phyloP scores from a whole-genome alignment of 1,140 invertebrate genomes.

The Melitaea cinxia region DNA sequence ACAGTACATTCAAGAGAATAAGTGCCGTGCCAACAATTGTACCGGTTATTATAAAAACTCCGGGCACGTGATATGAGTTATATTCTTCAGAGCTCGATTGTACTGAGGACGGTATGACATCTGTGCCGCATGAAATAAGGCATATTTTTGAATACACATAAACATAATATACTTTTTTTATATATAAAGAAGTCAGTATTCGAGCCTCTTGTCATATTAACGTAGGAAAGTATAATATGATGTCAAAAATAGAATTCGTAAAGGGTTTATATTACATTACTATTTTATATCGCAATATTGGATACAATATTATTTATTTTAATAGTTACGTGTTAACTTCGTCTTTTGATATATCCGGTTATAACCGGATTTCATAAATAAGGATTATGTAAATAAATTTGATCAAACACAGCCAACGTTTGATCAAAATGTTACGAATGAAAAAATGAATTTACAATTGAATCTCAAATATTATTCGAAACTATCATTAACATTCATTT shows the following conservation, averaged over 20 bases:
- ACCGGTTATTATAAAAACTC: conserved; percentile 79
- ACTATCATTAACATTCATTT: conserved; percentile 24
- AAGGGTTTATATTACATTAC: neutral
- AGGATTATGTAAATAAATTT: neutral
- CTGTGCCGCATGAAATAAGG: conserved; percentile 55
- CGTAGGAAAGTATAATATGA: neutral
- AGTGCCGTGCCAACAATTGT: conserved; percentile 82
- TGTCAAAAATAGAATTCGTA: neutral
- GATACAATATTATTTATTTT: neutral
- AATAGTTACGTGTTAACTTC: neutral
- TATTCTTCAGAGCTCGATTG: conserved; percentile 78
- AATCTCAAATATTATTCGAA: conserved; percentile 17
- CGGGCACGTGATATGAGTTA: conserved; percentile 73
- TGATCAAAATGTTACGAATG: neutral
- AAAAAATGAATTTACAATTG: conserved; percentile 1
- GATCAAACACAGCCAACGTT: neutral
- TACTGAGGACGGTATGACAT: conserved; percentile 74
- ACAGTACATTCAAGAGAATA: conserved; percentile 91
- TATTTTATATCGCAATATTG: neutral
- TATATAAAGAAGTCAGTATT: neutral
- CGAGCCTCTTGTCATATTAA: conserved; percentile 3
- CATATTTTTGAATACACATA: conserved; percentile 17
- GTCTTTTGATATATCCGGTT: neutral
- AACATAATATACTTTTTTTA: neutral
- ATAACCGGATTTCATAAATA: neutral